These are phyloP conservation scores for Lepidochrysops patricia DNA, from an alignment of 2,888 invertebrate genomes.

Conservation along the genomic window DNA sequence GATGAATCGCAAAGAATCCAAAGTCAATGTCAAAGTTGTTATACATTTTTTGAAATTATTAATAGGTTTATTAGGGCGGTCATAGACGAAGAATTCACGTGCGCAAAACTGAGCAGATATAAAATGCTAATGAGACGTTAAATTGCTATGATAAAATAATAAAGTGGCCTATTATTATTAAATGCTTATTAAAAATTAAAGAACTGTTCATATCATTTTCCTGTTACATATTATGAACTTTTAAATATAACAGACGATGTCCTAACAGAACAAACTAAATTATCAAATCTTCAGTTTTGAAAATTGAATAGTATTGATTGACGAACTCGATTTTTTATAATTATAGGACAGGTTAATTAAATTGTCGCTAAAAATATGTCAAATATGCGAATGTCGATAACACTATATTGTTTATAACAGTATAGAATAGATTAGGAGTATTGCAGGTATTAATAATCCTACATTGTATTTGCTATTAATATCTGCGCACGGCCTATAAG, in stretches of 20 bases:
- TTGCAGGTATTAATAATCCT: background rate
- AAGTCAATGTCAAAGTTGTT: conserved; percentile 1
- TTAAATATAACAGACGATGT: background rate
- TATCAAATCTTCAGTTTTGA: no score
- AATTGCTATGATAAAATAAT: background rate
- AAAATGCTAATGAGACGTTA: background rate
- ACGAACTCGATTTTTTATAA: no score
- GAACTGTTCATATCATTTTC: background rate
- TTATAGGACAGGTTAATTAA: no score
- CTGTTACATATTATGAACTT: background rate
- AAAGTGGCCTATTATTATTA: background rate
- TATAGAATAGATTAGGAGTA: background rate
- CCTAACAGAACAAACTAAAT: no score
- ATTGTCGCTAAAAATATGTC: no score
- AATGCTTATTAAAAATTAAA: conserved; percentile 1
- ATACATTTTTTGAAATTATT: background rate
- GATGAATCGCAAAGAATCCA: background rate
- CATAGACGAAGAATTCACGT: background rate
- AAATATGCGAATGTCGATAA: background rate
- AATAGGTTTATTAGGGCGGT: background rate
- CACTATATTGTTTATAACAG: background rate
- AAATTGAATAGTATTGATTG: no score
- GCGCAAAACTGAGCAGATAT: background rate
- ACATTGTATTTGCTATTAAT: background rate
- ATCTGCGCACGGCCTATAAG: conserved; percentile 10